Evolutionary conservation across 2,888 invertebrate species (phyloP), one percentile per base, ranked within the genome.

Genomic region (Acrobasis repandana): DNA sequence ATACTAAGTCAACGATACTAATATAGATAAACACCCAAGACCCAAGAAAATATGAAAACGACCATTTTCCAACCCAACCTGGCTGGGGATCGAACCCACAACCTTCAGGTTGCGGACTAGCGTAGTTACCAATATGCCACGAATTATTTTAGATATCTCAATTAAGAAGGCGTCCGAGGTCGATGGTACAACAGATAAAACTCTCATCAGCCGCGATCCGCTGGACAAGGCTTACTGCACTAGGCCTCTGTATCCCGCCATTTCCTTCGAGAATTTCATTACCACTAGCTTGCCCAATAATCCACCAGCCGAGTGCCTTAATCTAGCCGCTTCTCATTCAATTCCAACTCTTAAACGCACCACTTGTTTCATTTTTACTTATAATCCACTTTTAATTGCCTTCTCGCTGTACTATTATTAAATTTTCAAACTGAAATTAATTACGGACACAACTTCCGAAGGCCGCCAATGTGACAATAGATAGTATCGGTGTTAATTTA

Each of bases 381-480:
- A 85, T 91, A 90, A 92, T 91, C 91, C 89, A 80, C 75, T 89
- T 91, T 91, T 90, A 89, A 92, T 91, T 90, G 88, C 84, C 83
- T 83, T 79, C 76, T 77, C 73, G 76, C 74, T 78, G 76, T 76
- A 71, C 75, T 74, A 80, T 85, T 85, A 86, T 88, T 83, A 83
- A 86, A 87, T 82, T 86, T 82, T 84, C 80, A 79, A 86, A 84
- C 80, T 75, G 80, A 85, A 86, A 88, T 89, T 87, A 86, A 88
- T 90, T 86, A 85, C 70, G 67, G 72, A 82, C 83, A 84, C 83
- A 86, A 85, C 78, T 85, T 85, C 76, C 71, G 79, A 83, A 82
- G 81, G 79, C 80, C 77, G 80, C 79, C 82, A 79, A 86, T 83
- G 82, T 76, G 86, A 86, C 85, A 85, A 86, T 85, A 85, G 86